Conservation (phyloP, 2,888 invertebrate species). For the Leuctra nigra region DNA sequence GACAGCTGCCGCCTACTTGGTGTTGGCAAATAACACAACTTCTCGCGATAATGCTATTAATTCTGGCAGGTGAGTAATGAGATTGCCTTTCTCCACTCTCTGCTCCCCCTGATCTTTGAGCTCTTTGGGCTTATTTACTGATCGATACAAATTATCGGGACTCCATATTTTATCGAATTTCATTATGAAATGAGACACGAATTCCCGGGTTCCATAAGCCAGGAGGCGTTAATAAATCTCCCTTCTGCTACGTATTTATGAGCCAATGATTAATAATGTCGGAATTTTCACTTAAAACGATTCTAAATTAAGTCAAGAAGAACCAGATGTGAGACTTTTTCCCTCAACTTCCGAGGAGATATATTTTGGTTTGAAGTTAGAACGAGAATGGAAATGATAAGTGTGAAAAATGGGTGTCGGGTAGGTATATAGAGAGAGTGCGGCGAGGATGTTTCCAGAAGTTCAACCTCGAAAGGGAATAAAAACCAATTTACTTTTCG, state of each 20-base stretch:
- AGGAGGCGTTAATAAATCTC: too few relatives aligned
- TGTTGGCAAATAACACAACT: neutral
- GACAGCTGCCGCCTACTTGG: too few relatives aligned
- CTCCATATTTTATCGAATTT: too few relatives aligned
- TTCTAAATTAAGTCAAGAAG: conserved; percentile 14
- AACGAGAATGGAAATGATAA: conserved; percentile 1
- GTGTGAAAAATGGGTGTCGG: conserved; percentile 7
- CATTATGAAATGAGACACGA: too few relatives aligned
- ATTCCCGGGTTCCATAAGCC: too few relatives aligned
- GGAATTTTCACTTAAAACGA: conserved; percentile 7
- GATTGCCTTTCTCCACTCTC: neutral
- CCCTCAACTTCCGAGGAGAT: neutral
- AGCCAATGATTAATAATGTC: conserved; percentile 9
- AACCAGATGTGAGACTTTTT: neutral
- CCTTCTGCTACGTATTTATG: too few relatives aligned
- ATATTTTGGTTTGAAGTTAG: neutral
- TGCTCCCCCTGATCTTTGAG: too few relatives aligned
- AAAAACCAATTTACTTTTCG: conserved; percentile 16
- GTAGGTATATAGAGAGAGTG: neutral
- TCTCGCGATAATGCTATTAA: neutral
- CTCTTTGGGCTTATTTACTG: too few relatives aligned
- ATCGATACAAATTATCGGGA: too few relatives aligned
- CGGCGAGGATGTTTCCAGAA: conserved; percentile 3
- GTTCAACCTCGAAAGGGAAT: conserved; percentile 6
- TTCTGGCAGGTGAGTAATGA: neutral